phyloP scores from a whole-genome alignment of 1,140 invertebrate genomes.

The Ephestia elutella region DNA sequence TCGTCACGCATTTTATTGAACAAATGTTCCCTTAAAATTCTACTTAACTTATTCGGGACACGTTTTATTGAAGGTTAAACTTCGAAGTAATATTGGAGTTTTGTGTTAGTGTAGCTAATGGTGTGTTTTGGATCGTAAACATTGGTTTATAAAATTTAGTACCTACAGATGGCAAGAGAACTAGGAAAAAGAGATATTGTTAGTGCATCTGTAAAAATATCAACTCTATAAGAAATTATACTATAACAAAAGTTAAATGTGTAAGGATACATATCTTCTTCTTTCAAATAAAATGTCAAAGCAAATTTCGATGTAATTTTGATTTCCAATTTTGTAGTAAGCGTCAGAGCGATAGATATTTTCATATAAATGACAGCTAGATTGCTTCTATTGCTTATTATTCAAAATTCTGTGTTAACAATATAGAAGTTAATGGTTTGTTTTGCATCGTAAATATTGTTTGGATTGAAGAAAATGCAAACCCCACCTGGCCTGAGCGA shows the following conservation, averaged over 20 bases:
- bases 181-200: no score
- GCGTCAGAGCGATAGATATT: no score
- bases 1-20: constrained; percentile 65
- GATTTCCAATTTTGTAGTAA: no score
- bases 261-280: no score
- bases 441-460: constrained; percentile 21
- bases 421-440: constrained; percentile 30
- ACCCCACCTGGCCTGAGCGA: background rate
- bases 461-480: constrained; percentile 7
- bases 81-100: constrained; percentile 39
- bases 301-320: no score
- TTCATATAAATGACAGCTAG: no score
- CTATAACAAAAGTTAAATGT: no score
- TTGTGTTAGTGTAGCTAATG: constrained; percentile 25
- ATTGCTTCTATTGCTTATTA: no score
- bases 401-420: background rate
- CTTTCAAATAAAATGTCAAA: no score
- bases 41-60: constrained; percentile 56
- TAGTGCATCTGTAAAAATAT: no score
- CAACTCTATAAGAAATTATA: no score
- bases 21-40: constrained; percentile 63
- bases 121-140: background rate
- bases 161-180: no score
- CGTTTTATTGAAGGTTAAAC: constrained; percentile 65
- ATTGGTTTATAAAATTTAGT: background rate